Evolutionary conservation across 2,113 vertebrate genomes (phyloP), one percentile per base, ranked within the genome.

Genomic region (Stictonetta naevosa): DNA sequence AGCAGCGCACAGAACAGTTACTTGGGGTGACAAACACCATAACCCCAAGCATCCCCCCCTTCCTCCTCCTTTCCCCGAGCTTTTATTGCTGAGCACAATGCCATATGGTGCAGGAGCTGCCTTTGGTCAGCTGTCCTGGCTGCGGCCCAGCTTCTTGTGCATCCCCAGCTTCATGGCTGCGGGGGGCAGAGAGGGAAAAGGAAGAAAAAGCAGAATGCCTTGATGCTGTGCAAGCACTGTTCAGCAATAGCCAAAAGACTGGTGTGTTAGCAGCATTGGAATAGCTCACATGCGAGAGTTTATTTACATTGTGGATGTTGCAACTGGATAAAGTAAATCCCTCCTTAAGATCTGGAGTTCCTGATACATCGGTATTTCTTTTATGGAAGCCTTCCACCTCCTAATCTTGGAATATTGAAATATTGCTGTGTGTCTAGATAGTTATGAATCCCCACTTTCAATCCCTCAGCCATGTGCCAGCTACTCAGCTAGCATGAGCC

Each of bases 231-330:
- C 78, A 58, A 66, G 23, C 31, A 31, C 25, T 68, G 72, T 46
- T 53, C n/a, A 78, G 63, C 53, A n/a, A 14, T 4, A 59, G 7
- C 52, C 71, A n/a, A 72, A 87, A 17, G 13, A 11, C 33, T 40
- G 5, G 10, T 2, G 0, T 34, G 22, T 33, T 56, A 68, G 3
- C 44, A 26, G 0, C 2, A 1, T 14, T 63, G 28, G 31, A 75
- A 46, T 20, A 68, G 28, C 58, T 60, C 58, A 25, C 19, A 3
- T 52, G 31, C 11, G 5, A 10, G 18, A 46, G 18, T 20, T 46
- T 60, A 23, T 55, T 82, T 18, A 3, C 66, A 2, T 40, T 60
- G 9, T 1, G 62, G 77, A 2, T 33, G 4, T 58, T 28, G 73
- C 81, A 53, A 29, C 28, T 86, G 59, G 67, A 64, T 68, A 20